phyloP scores from a whole-genome alignment of 2,113 vertebrate species.

The Macaca mulatta region DNA sequence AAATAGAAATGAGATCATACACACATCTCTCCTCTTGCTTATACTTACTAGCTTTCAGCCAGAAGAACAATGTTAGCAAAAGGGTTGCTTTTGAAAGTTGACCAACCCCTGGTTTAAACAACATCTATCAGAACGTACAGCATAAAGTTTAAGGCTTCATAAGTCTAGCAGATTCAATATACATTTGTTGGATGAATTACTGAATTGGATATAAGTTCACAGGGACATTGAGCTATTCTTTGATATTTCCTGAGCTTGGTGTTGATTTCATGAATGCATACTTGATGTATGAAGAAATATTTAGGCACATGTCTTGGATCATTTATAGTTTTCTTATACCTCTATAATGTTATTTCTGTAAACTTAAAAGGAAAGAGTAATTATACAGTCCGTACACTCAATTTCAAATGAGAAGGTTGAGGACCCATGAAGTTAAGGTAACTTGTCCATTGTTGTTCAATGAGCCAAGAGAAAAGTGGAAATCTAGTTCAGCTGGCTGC shows the following conservation, averaged over 20 bases:
- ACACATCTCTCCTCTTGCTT: background rate
- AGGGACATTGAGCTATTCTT: background rate
- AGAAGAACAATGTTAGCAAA: background rate
- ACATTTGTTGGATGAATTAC: background rate
- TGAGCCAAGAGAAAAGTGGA: background rate
- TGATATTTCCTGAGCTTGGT: background rate
- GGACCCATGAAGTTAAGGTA: background rate
- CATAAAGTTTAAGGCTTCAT: background rate
- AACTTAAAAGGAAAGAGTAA: background rate
- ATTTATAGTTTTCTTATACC: background rate
- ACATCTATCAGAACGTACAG: background rate
- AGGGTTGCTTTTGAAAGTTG: background rate
- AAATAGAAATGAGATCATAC: background rate
- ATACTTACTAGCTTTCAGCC: background rate
- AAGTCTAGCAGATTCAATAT: background rate
- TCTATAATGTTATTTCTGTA: background rate
- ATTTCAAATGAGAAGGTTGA: constrained; percentile 8
- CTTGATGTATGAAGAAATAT: background rate
- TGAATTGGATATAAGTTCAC: background rate
- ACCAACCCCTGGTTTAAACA: background rate
- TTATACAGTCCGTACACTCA: background rate
- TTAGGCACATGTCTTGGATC: background rate
- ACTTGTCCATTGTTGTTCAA: background rate
- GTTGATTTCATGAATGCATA: background rate
- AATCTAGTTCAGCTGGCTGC: background rate